Evolutionary conservation across 1,140 invertebrate genomes (phyloP), one percentile per base, ranked within the genome.

Genomic region (Caenorhabditis latens): DNA sequence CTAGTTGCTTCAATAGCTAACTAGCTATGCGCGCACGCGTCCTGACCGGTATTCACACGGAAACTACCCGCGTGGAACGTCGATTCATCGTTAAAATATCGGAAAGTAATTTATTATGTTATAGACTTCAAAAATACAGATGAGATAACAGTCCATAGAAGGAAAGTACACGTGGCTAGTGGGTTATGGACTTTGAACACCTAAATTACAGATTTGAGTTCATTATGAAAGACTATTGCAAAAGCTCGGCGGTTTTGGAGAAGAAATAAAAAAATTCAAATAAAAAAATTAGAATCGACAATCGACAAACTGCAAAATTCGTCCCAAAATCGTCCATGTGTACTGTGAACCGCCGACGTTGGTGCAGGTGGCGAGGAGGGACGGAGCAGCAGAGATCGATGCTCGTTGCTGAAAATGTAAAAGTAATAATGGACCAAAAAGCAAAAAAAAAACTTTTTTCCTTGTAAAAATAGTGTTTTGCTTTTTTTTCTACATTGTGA

Each of bases 261-360:
- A 48, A 42, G 48, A 48, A 24, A 71, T 21, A 82, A 65, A 24
- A 89, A 57, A 63, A 57, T 5, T 4, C 6, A 82, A n/a, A n/a
- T n/a, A n/a, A 24, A n/a, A 43, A 61, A 57, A 58, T 90, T 79
- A 91, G 85, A 90, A 92, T 19, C 91, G 88, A 67, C 91, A 92
- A 86, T 92, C 91, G 24, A 92, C 91, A 84, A 92, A 92, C 67
- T 92, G 91, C 19, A 92, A 90, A 65, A 92, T 92, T 84, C 92
- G 55, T 11, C 90, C 89, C 13, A 92, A 88, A 63, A 92, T 91
- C 21, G 91, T 92, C 91, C 91, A 92, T 43, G 91, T 92, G 86
- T 90, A 92, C 83, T 92, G 91, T 14, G 90, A 91, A 13, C 91
- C 91, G 19, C 92, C 91, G 19, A 92, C 91, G 82, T 92, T 92